Conservation (phyloP, 2,797 vertebrate species). For the Melanogrammus aeglefinus region DNA sequence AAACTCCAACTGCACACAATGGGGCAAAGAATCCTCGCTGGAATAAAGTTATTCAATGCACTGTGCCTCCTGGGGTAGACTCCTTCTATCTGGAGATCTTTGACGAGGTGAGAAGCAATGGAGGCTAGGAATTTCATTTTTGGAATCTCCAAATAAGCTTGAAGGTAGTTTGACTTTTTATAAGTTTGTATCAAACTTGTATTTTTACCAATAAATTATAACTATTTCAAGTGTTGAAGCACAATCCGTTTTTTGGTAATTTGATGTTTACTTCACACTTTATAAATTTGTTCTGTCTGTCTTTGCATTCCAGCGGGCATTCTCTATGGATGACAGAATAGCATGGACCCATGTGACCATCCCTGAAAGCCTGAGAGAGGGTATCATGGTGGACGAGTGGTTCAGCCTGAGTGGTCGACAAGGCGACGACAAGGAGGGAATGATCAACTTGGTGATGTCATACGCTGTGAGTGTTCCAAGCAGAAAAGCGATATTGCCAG, state of each 20-base stretch:
- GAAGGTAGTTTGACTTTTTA: neutral
- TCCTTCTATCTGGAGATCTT: constrained; percentile 98
- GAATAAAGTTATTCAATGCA: constrained; percentile 98
- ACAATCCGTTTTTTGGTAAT: too few species aligned
- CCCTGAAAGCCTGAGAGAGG: constrained; percentile 86
- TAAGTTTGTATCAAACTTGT: neutral
- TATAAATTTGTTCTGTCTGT: neutral
- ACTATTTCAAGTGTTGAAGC: neutral
- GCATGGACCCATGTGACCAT: constrained; percentile 96
- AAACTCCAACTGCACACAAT: constrained; percentile 95
- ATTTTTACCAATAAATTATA: neutral
- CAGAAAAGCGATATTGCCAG: neutral
- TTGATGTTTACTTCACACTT: neutral
- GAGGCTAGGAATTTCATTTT: neutral
- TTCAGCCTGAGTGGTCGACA: constrained; percentile 92
- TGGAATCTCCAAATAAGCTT: neutral
- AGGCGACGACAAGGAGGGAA: constrained; percentile 97
- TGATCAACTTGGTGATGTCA: constrained; percentile 98
- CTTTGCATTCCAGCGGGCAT: constrained; percentile 81
- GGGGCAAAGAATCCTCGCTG: constrained; percentile 97
- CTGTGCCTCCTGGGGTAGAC: constrained; percentile 90
- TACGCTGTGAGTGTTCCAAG: constrained; percentile 82
- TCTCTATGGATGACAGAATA: constrained; percentile 97
- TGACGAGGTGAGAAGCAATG: constrained; percentile 83
- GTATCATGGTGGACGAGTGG: constrained; percentile 92